Base-by-base conservation (phyloP, 2,888 invertebrate species). In the Agrilus biguttatus region DNA sequence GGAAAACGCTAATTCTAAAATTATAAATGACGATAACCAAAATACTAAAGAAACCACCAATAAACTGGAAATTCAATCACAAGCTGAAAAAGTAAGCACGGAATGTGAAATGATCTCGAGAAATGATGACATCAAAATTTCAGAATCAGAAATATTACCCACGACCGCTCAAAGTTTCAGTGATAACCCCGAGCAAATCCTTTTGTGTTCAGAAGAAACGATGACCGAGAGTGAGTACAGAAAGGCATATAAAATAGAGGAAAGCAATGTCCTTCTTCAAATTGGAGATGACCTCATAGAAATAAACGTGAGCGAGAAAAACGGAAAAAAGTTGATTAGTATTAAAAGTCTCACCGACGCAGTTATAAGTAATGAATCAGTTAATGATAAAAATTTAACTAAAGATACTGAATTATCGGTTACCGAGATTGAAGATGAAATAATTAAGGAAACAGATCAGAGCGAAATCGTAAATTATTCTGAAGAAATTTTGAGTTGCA, bases 211-310 rank as follows among this genome's bases (percentile, higher is more conserved):
- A 17, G 40, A 40, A n/a, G 19, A 14, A 17, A 34, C 34, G 33
- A 28, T 14, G 10, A 19, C 8, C 8, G 37, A 37, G n/a, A 23
- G 33, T 33, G 42, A 47, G 14, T 32, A 43, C 12, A 43, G 43
- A 17, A 32, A 40, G 4, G 44, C 45, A 1, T 46, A 46, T 34
- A 44, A 48, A 40, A 46, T 48, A 14, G 43, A 46, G 14, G 48
- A 48, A 13, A 36, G 35, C 5, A 48, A 48, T 17, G 43, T 48
- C 5, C 44, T 51, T 2, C 38, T 53, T 1, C 48, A 52, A 38
- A 52, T 53, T 14, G 48, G 48, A 1, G 52, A 46, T 8, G 51
- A 52, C 32, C 43, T 52, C 36, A 39, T 53, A 5, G 48, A 52
- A 42, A 52, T 53, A 37, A 50, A 47, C 13, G 46, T 53, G 1